These are phyloP conservation scores for Melinopterus prodromus DNA, from an alignment of 2,888 invertebrate species.

Conservation along the genomic window DNA sequence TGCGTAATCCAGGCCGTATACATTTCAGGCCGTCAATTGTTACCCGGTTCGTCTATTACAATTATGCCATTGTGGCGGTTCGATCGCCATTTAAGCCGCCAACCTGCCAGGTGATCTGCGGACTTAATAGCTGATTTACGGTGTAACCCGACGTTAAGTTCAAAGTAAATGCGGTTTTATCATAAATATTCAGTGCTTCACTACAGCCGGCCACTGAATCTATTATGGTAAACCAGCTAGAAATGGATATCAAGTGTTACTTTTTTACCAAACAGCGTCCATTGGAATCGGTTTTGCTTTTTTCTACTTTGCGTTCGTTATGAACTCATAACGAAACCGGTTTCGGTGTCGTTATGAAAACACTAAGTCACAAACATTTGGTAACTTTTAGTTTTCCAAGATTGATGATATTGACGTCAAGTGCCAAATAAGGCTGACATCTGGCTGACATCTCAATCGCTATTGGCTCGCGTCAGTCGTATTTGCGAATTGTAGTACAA, in stretches of 20 bases:
- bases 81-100: slow-evolving; percentile 18
- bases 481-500: no score
- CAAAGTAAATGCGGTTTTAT: background rate
- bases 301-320: no score
- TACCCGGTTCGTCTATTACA: slow-evolving; percentile 31
- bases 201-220: background rate
- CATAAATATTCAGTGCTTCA: background rate
- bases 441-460: no score
- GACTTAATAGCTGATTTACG: slow-evolving; percentile 4
- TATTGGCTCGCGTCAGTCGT: no score
- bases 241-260: background rate
- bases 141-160: background rate
- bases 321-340: no score
- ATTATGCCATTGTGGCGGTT: slow-evolving; percentile 29
- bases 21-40: slow-evolving; percentile 44
- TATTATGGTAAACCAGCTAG: background rate
- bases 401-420: no score
- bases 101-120: background rate
- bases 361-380: no score
- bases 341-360: no score
- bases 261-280: background rate
- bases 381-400: no score
- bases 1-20: slow-evolving; percentile 47
- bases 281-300: no score
- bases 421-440: no score